Conservation (phyloP, 2,113 vertebrate species). For the Tachysurus vachellii region DNA sequence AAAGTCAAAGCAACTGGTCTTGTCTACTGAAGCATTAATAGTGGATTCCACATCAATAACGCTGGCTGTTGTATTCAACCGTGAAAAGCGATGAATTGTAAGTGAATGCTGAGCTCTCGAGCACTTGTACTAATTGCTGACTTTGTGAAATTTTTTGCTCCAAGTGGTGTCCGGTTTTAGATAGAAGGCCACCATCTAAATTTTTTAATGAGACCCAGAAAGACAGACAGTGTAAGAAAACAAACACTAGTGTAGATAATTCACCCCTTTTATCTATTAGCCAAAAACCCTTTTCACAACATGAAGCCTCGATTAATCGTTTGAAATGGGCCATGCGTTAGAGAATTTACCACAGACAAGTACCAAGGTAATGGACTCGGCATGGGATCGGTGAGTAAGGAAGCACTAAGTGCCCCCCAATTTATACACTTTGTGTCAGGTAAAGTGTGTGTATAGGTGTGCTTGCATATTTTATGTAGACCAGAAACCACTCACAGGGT, state of each 20-base stretch:
- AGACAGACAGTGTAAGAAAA: conserved; percentile 1
- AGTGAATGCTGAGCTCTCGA: background rate
- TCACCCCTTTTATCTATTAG: conserved; percentile 52
- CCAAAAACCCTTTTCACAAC: conserved; percentile 51
- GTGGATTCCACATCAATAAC: background rate
- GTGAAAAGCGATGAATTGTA: background rate
- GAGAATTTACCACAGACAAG: conserved; percentile 43
- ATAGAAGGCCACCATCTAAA: conserved; percentile 29
- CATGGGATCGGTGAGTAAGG: conserved; percentile 14
- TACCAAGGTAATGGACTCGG: conserved; percentile 41
- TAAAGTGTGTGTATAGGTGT: background rate
- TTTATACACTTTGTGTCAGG: conserved; percentile 29
- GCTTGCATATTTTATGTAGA: conserved; percentile 21
- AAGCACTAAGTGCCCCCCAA: conserved; percentile 21
- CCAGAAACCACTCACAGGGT: background rate
- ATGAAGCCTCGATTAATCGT: conserved; percentile 49
- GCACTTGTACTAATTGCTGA: background rate
- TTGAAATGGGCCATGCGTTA: conserved; percentile 37
- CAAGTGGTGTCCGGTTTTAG: conserved; percentile 23
- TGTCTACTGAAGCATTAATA: conserved; percentile 3
- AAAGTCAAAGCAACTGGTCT: background rate
- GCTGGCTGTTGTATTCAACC: background rate
- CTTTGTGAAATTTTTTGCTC: conserved; percentile 3
- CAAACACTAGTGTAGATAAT: conserved; percentile 45
- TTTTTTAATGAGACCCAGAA: background rate